Evolutionary conservation across 2,797 vertebrate genomes (phyloP), one percentile per base, ranked within the genome.

Genomic region (Falco novaeseelandiae): DNA sequence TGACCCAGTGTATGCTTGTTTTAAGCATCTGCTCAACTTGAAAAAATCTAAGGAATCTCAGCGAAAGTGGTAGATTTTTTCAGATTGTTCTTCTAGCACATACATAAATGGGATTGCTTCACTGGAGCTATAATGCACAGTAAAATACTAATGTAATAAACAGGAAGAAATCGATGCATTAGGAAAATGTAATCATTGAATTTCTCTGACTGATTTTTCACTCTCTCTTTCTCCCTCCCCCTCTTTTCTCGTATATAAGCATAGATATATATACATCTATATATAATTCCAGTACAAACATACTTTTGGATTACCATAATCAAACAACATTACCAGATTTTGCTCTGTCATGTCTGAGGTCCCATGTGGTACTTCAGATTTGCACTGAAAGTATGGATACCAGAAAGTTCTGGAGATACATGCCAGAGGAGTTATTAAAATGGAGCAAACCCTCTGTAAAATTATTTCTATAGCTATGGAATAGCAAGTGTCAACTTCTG

Each of bases 401-500:
- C 10, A 76, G 79, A 29, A 95, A 92, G 61, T 98, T 96, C 81
- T 87, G 93, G 73, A 98, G 95, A 91, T 98, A 98, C 89, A 94
- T 98, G 93, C 98, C 98, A 6, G 97, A 98, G 57, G 98, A 99
- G 51, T 98, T 98, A 89, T 92, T 98, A 87, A 97, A 98, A 46
- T 97, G 97, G 65, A 95, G 96, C 38, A 99, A 98, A 90, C 91
- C 97, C 49, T 98, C 97, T 46, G 49, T 95, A 76, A 98, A 98
- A 94, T 97, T 2, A 78, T 98, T n/a, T 98, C 98, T 97, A 98
- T 98, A 95, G 96, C 34, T 93, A 18, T 30, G 97, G 98, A 86
- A 98, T 98, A 92, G 98, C 98, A 87, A 98, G 93, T 97, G 63
- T 80, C 34, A 12, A 57, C 36, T 25, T 85, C 52, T 62, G 32